These are phyloP conservation scores for Nyctereutes procyonoides DNA, from an alignment of 2,113 vertebrate species.

Conservation along the genomic window DNA sequence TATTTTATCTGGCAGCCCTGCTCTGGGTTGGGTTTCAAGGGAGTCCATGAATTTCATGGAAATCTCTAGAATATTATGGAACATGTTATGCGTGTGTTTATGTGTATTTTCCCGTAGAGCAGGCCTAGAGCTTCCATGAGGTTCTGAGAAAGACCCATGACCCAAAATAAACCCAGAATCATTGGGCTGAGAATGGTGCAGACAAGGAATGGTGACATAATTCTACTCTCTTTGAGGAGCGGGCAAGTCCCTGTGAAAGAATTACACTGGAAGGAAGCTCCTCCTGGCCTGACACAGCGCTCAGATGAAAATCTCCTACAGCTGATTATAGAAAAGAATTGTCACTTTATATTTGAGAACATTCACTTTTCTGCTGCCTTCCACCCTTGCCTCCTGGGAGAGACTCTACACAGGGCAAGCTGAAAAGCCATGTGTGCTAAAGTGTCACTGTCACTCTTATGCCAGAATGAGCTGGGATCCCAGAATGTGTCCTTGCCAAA, in stretches of 20 bases:
- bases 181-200: not conserved
- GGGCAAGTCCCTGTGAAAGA: not conserved
- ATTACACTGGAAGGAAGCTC: not conserved
- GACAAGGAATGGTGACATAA: not conserved
- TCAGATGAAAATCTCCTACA: slow-evolving; percentile 4
- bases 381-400: not conserved
- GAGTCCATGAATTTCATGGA: not conserved
- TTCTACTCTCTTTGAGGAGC: not conserved
- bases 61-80: not conserved
- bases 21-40: not conserved
- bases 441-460: slow-evolving; percentile 76
- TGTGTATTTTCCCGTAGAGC: not conserved
- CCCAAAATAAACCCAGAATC: not conserved
- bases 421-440: slow-evolving; percentile 77
- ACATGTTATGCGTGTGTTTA: not conserved
- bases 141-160: not conserved
- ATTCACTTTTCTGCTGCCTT: not conserved
- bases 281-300: not conserved
- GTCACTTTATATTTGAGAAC: slow-evolving; percentile 36
- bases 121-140: not conserved
- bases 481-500: slow-evolving; percentile 73
- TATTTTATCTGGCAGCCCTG: not conserved
- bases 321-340: slow-evolving; percentile 70
- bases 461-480: slow-evolving; percentile 72
- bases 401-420: not conserved